phyloP scores from a whole-genome alignment of 2,797 vertebrate genomes.

The Protonibea diacanthus region DNA sequence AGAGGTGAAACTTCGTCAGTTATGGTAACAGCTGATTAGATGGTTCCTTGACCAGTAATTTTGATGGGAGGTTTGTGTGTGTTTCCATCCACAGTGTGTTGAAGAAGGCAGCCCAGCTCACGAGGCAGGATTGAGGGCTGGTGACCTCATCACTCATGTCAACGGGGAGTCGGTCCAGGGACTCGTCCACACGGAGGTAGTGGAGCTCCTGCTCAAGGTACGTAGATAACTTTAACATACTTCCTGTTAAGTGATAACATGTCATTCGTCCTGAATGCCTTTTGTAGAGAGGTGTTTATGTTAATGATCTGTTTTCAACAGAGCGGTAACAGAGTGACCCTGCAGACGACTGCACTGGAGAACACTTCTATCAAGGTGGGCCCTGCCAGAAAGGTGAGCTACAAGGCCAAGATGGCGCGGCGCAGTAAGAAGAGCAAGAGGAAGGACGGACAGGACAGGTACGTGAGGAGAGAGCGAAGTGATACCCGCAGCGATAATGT shows the following conservation, averaged over 20 bases:
- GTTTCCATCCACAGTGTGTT: constrained; percentile 86
- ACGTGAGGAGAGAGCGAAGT: constrained; percentile 7
- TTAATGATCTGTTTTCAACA: constrained; percentile 60
- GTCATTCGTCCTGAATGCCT: not conserved
- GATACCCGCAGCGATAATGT: not conserved
- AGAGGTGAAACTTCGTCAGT: not conserved
- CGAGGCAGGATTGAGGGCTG: constrained; percentile 90
- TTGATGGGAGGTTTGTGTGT: constrained; percentile 24
- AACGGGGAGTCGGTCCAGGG: constrained; percentile 94
- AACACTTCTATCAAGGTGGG: constrained; percentile 96
- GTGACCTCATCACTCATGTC: constrained; percentile 94
- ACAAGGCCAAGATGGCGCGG: constrained; percentile 92
- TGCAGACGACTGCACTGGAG: constrained; percentile 93
- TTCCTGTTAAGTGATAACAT: not conserved
- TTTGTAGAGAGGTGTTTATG: not conserved
- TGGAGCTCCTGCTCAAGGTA: constrained; percentile 95
- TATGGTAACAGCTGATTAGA: not conserved
- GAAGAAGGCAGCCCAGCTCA: constrained; percentile 94
- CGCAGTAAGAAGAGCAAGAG: constrained; percentile 92
- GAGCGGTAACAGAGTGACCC: constrained; percentile 92
- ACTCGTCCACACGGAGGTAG: constrained; percentile 93
- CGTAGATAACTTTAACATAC: not conserved
- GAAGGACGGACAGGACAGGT: constrained; percentile 93
- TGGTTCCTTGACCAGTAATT: constrained; percentile 24
- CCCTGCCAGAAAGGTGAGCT: constrained; percentile 91